Evolutionary conservation across 2,797 vertebrate species (phyloP).

Genomic region (Eidolon dupreanum): DNA sequence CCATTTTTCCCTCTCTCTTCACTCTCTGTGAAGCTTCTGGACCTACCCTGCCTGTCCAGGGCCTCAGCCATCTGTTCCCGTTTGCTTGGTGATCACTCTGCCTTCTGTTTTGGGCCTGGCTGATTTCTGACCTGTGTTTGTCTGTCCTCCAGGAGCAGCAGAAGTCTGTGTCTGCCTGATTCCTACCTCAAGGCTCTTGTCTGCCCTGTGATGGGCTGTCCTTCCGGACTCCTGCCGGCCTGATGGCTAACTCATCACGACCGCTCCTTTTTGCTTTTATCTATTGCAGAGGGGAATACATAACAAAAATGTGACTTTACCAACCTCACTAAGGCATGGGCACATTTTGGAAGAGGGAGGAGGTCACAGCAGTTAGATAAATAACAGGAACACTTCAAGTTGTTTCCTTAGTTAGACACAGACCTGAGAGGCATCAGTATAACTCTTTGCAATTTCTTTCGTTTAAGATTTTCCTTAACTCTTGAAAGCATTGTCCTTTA

Average conservation of each 20-base stretch:
- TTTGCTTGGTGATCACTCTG: neutral
- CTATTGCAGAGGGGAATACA: neutral
- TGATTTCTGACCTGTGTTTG: constrained; percentile 14
- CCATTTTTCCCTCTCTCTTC: neutral
- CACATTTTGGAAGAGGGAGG: neutral
- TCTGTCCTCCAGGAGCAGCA: neutral
- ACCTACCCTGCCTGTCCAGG: neutral
- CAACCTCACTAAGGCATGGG: neutral
- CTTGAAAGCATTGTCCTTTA: neutral
- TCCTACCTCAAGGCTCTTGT: neutral
- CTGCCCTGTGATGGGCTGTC: neutral
- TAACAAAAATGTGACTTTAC: neutral
- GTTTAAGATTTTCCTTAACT: neutral
- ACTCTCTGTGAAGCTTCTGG: neutral
- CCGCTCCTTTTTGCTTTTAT: neutral
- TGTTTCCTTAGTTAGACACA: neutral
- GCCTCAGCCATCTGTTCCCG: neutral
- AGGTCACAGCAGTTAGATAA: neutral
- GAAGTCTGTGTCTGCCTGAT: neutral
- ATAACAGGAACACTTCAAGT: neutral
- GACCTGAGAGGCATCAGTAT: neutral
- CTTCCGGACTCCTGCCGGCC: neutral
- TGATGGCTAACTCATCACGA: neutral
- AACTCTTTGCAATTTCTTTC: constrained; percentile 2
- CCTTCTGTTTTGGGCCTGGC: neutral